These are phyloP conservation scores for Hypsibius dujardini DNA, from an alignment of 1,140 invertebrate species.

Conservation along the genomic window DNA sequence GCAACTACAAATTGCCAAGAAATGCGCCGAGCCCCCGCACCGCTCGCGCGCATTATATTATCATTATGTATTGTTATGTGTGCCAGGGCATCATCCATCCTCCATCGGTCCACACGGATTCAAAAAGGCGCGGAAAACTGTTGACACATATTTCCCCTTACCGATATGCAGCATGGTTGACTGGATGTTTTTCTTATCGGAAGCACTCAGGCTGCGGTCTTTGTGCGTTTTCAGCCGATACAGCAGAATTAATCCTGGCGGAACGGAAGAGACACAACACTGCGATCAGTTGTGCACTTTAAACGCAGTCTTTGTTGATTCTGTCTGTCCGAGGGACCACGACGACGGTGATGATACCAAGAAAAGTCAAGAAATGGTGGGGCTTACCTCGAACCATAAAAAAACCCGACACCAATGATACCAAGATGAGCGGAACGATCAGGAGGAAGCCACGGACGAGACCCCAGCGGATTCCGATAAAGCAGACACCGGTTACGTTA, in stretches of 20 bases:
- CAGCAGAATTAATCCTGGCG: background rate
- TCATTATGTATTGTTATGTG: no score
- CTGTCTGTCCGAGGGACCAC: no score
- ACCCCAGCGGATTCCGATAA: constrained; percentile 61
- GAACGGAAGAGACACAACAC: no score
- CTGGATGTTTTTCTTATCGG: background rate
- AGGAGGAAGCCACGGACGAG: constrained; percentile 39
- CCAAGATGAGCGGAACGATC: constrained; percentile 47
- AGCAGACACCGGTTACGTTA: constrained; percentile 79
- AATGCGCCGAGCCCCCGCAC: no score
- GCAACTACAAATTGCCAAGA: no score
- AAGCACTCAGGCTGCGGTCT: background rate
- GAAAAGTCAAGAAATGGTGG: background rate
- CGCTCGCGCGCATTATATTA: no score
- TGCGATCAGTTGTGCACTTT: no score
- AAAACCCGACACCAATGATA: constrained; percentile 54
- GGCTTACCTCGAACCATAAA: constrained; percentile 54
- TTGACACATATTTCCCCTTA: constrained; percentile 12
- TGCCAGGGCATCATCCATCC: background rate
- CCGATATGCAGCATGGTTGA: constrained; percentile 14
- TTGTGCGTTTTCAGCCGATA: background rate
- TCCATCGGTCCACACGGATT: no score
- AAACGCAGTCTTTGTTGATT: no score
- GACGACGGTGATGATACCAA: background rate
- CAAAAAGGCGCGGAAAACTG: no score